Evolutionary conservation across 1,140 invertebrate genomes (phyloP).

Genomic region (Drosophila leontia): DNA sequence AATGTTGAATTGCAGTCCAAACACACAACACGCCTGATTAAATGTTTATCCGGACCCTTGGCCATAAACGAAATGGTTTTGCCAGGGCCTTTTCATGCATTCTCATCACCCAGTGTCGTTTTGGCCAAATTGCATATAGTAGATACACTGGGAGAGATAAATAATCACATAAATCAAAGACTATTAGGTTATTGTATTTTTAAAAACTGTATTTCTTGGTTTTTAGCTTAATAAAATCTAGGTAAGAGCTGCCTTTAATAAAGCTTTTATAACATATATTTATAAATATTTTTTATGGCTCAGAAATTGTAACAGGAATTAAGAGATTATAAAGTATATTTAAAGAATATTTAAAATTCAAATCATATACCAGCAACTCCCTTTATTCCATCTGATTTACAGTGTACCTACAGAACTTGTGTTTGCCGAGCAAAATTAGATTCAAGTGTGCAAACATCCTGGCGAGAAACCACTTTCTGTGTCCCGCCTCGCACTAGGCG

Average conservation of each 20-base stretch:
- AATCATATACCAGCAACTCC: not conserved
- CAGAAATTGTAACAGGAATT: not conserved
- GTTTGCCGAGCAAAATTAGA: conserved; percentile 51
- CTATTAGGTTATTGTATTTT: not conserved
- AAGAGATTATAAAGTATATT: not conserved
- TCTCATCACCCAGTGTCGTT: conserved; percentile 39
- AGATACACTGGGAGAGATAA: not conserved
- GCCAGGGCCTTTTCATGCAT: conserved; percentile 24
- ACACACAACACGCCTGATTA: conserved; percentile 37
- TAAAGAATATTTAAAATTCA: not conserved
- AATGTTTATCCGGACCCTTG: conserved; percentile 37
- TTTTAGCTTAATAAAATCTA: not conserved
- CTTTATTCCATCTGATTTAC: not conserved
- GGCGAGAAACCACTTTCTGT: conserved; percentile 30
- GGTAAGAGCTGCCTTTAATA: not conserved
- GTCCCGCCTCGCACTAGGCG: conserved; percentile 50
- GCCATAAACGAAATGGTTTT: conserved; percentile 4
- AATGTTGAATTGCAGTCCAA: conserved; percentile 37
- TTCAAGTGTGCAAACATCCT: conserved; percentile 45
- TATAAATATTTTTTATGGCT: not conserved
- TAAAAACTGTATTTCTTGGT: not conserved
- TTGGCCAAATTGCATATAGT: conserved; percentile 48
- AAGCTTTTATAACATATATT: not conserved
- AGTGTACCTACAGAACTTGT: not conserved
- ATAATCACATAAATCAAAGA: too few species aligned